Evolutionary conservation across 2,113 vertebrate species (phyloP).

Genomic region (Phoenicopterus ruber): DNA sequence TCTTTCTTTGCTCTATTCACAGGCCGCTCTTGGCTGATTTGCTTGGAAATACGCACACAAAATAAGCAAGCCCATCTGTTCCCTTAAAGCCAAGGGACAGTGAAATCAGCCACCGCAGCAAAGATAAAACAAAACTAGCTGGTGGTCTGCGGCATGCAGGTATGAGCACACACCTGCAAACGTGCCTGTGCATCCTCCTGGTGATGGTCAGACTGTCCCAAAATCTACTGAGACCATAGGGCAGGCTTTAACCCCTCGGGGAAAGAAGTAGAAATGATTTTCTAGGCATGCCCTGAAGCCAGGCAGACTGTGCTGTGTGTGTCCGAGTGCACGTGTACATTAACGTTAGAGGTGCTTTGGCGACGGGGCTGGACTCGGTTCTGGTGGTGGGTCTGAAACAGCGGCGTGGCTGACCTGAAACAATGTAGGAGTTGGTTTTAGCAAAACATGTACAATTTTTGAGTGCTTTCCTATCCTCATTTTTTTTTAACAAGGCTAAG

Average conservation of each 20-base stretch:
- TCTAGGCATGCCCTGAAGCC: neutral
- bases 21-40: neutral
- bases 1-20: neutral
- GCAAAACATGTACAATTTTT: neutral
- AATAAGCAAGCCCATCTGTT: neutral
- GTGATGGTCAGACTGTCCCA: neutral
- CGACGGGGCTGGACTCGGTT: rapidly evolving
- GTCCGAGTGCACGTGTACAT: neutral
- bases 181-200: neutral
- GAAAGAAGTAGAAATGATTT: neutral
- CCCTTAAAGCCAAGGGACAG: neutral
- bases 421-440: neutral
- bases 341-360: neutral
- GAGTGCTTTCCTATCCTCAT: neutral
- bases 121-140: neutral
- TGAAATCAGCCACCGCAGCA: neutral
- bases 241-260: neutral
- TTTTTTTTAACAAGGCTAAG: neutral
- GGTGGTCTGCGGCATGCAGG: neutral
- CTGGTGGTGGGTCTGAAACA: neutral
- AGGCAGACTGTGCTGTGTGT: neutral
- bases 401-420: neutral
- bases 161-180: neutral
- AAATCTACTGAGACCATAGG: neutral
- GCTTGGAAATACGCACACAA: neutral